Percentiles rank a stretch among this genome's conserved stretches.
phyloP scores from a whole-genome alignment of 2,797 vertebrate species.

The Cyprinodon diabolis region DNA sequence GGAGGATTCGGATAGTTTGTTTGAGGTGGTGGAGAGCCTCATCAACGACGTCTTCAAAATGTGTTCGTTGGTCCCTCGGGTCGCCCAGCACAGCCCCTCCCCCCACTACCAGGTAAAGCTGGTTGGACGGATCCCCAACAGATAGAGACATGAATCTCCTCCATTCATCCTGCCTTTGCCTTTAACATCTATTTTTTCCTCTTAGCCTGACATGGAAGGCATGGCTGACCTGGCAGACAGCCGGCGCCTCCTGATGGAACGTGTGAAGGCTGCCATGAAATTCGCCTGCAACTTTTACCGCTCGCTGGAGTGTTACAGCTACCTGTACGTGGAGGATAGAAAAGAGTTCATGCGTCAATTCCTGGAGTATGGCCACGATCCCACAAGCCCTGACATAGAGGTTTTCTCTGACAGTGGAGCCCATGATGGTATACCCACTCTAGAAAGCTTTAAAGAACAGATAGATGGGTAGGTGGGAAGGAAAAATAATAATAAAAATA shows the following conservation, averaged over 20 bases:
- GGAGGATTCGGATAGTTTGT: conserved; percentile 79
- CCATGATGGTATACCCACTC: conserved; percentile 79
- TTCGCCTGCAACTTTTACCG: conserved; percentile 78
- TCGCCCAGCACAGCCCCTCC: conserved; percentile 73
- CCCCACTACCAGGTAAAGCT: conserved; percentile 90
- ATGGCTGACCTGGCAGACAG: conserved; percentile 79
- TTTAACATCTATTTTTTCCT: neutral
- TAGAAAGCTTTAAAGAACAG: conserved; percentile 85
- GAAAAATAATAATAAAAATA: no score
- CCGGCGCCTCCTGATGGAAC: conserved; percentile 80
- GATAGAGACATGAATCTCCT: neutral
- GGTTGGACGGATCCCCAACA: neutral
- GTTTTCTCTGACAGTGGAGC: conserved; percentile 65
- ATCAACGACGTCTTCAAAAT: conserved; percentile 84
- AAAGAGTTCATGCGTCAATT: conserved; percentile 88
- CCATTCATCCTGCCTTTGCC: neutral
- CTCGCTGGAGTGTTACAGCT: conserved; percentile 82
- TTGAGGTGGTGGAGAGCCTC: conserved; percentile 84
- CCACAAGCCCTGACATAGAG: conserved; percentile 79
- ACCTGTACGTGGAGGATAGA: conserved; percentile 87
- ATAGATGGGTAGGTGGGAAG: conserved; percentile 78
- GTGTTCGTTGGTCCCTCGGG: conserved; percentile 85
- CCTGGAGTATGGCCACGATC: conserved; percentile 81
- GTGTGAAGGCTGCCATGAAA: conserved; percentile 61
- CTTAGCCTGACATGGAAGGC: conserved; percentile 88